phyloP scores from a whole-genome alignment of 2,797 vertebrate species.

The Babyrousa celebensis region DNA sequence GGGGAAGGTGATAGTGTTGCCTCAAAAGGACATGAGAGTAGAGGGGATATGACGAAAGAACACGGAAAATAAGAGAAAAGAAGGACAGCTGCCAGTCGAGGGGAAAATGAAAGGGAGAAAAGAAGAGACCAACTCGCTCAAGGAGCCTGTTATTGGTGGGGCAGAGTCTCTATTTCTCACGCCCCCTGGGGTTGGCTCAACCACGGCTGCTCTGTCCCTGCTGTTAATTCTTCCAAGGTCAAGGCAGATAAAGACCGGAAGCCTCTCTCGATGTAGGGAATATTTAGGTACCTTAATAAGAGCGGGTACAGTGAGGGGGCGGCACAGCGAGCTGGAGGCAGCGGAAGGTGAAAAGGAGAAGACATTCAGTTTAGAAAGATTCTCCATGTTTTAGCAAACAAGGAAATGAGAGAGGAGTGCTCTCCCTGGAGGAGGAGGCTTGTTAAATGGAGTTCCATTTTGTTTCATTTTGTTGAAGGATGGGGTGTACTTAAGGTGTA shows the following conservation, averaged over 20 bases:
- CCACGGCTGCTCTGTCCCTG: rapidly evolving
- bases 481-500: not conserved
- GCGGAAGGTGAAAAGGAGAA: rapidly evolving
- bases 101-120: not conserved
- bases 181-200: not conserved
- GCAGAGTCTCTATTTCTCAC: not conserved
- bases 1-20: not conserved
- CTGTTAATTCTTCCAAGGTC: not conserved
- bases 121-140: not conserved
- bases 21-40: not conserved
- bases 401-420: not conserved
- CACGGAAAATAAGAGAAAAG: not conserved
- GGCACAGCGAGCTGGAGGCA: rapidly evolving
- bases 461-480: not conserved
- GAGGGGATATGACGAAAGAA: not conserved
- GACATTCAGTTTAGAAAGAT: rapidly evolving
- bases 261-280: too few relatives aligned
- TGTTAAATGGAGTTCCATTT: not conserved
- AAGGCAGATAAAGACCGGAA: rapidly evolving
- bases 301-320: not conserved
- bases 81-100: not conserved
- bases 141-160: rapidly evolving
- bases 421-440: not conserved
- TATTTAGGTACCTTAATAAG: not conserved
- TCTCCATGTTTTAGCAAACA: not conserved